A percentile compares a stretch with the other conserved stretches of the same genome.
Evolutionary conservation across 2,797 vertebrate species (phyloP).

Genomic region (Smutsia gigantea): DNA sequence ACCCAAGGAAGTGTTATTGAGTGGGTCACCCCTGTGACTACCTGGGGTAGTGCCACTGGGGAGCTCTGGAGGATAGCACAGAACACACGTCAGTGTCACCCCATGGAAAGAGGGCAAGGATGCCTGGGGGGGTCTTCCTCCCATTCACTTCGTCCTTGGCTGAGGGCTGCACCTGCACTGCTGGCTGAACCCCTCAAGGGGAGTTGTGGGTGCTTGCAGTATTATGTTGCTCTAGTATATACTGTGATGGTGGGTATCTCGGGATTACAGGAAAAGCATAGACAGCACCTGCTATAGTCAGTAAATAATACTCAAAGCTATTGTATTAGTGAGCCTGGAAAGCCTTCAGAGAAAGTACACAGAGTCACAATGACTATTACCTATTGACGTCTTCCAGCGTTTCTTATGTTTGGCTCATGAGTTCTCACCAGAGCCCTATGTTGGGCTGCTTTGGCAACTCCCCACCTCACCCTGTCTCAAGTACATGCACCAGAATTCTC

Average conservation of each 20-base stretch:
- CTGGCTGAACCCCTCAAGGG: neutral
- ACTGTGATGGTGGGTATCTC: neutral
- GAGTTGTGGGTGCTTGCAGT: neutral
- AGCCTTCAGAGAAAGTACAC: neutral
- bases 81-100: neutral
- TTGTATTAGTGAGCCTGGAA: neutral
- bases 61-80: neutral
- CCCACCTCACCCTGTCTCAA: neutral
- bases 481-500: neutral
- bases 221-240: neutral
- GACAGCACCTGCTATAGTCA: neutral
- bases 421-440: neutral
- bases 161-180: neutral
- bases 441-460: neutral
- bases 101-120: neutral
- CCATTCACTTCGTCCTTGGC: neutral
- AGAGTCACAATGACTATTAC: neutral
- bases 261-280: neutral
- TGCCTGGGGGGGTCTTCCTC: neutral
- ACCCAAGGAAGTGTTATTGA: neutral
- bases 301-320: neutral
- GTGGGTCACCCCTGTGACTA: neutral
- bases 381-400: neutral
- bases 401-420: neutral
- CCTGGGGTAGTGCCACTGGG: neutral